Conservation (phyloP, 2,888 invertebrate genomes). For the Tiphia femorata region DNA sequence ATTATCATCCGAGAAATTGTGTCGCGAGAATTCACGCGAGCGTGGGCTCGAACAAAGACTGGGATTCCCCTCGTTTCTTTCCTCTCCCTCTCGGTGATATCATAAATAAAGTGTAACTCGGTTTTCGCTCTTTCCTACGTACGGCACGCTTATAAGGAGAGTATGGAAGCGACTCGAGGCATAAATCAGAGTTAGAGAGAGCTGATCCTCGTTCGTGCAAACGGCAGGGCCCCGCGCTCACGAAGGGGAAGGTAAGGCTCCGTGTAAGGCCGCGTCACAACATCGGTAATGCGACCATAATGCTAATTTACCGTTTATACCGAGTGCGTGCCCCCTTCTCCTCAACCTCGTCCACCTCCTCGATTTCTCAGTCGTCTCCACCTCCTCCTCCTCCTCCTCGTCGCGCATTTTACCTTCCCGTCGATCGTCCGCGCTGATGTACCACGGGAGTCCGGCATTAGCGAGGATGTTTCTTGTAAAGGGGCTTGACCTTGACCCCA, state of each 20-base stretch:
- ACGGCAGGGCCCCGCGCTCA: constrained; percentile 16
- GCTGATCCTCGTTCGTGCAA: constrained; percentile 41
- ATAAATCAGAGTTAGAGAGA: constrained; percentile 62
- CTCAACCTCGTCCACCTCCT: not conserved
- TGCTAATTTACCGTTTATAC: constrained; percentile 65
- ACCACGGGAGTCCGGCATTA: constrained; percentile 24
- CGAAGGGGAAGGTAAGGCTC: constrained; percentile 45
- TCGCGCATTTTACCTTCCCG: not conserved
- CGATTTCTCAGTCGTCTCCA: not conserved
- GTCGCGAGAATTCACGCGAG: too few relatives aligned
- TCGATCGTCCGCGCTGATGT: constrained; percentile 22
- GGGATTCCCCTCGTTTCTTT: not conserved
- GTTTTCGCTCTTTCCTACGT: constrained; percentile 10
- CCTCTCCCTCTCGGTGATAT: constrained; percentile 17
- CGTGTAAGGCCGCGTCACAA: constrained; percentile 61
- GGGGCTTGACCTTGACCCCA: constrained; percentile 50
- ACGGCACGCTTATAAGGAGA: constrained; percentile 26
- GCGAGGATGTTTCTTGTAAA: constrained; percentile 36
- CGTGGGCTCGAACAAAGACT: too few relatives aligned
- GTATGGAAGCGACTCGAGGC: constrained; percentile 28
- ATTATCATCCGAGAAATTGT: too few relatives aligned
- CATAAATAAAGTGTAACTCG: constrained; percentile 36
- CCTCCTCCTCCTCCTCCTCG: constrained; percentile 13
- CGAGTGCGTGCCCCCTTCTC: constrained; percentile 18
- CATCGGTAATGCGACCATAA: constrained; percentile 65